Evolutionary conservation across 2,113 vertebrate genomes (phyloP), one percentile per base, ranked within the genome.

Genomic region (Condylura cristata): DNA sequence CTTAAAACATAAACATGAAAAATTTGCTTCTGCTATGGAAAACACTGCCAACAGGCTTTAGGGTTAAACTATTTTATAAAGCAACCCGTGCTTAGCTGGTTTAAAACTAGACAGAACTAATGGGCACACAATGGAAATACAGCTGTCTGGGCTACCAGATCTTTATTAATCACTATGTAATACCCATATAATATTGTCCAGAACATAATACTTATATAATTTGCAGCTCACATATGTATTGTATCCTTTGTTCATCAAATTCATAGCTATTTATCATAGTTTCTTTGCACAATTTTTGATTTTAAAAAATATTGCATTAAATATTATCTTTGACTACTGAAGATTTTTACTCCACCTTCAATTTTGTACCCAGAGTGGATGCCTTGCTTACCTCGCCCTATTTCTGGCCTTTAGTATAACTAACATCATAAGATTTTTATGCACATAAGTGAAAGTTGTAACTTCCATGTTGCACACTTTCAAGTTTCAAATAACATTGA

Each of bases 1-100:
- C 82, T 78, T 96, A 65, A 91, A 93, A 89, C 22, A 53, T 17
- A 75, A 90, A 51, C 17, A 37, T 60, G 44, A 79, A 83, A 75
- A 70, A 58, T 71, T 70, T 89, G 48, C 28, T 89, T 34, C 65
- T 86, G 39, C n/a, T 75, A 20, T 80, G 41, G 70, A 92, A 92
- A 94, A 91, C 86, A 90, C 32, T 26, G 39, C 80, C 14, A 41
- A 56, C 3, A 51, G 56, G 7, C 11, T 68, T 92, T 68, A 32
- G 0, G 39, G 10, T 83, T 88, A 78, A 66, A 66, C 37, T 48
- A 61, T 78, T 87, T 70, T 71, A 70, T 48, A 84, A 89, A 93
- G 14, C 22, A 89, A 18, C 2, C 56, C 6, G 26, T 51, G n/a
- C 82, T 11, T 48, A 3, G 32, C 26, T 90, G 39, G 26, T 95